A percentile compares a stretch with the other conserved stretches of the same genome.
These are phyloP conservation scores for Liparis tanakae DNA, from an alignment of 2,797 vertebrate species.

Conservation along the genomic window DNA sequence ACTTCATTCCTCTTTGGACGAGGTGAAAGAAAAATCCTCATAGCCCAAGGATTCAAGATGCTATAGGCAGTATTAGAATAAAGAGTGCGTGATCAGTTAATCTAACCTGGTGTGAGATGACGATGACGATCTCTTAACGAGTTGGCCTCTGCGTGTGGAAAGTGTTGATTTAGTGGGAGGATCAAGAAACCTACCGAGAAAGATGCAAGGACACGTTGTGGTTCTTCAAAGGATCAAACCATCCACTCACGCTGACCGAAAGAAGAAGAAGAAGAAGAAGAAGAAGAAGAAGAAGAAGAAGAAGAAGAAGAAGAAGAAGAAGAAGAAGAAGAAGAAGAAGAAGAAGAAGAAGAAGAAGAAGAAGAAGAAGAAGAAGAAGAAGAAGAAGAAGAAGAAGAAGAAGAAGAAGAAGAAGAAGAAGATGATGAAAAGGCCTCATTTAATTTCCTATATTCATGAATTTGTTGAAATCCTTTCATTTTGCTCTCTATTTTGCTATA, in stretches of 20 bases:
- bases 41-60: too few relatives aligned
- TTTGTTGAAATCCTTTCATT: not conserved
- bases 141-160: slow-evolving; percentile 14
- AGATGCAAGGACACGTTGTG: too few relatives aligned
- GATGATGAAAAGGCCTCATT: not conserved
- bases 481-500: not conserved
- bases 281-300: too few relatives aligned
- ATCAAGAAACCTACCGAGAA: slow-evolving; percentile 24
- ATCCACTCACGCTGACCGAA: not conserved
- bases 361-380: too few relatives aligned
- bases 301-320: too few relatives aligned
- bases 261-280: not conserved
- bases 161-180: slow-evolving; percentile 19
- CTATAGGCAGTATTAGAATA: not conserved
- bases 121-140: not conserved
- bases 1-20: too few relatives aligned
- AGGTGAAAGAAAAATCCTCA: not conserved
- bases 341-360: too few relatives aligned
- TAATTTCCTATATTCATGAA: not conserved
- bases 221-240: too few relatives aligned
- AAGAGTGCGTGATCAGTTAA: not conserved
- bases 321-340: too few relatives aligned
- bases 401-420: too few relatives aligned
- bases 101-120: not conserved
- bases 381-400: too few relatives aligned